Base-by-base conservation (phyloP, 2,797 vertebrate genomes). In the Chloroceryle inda region DNA sequence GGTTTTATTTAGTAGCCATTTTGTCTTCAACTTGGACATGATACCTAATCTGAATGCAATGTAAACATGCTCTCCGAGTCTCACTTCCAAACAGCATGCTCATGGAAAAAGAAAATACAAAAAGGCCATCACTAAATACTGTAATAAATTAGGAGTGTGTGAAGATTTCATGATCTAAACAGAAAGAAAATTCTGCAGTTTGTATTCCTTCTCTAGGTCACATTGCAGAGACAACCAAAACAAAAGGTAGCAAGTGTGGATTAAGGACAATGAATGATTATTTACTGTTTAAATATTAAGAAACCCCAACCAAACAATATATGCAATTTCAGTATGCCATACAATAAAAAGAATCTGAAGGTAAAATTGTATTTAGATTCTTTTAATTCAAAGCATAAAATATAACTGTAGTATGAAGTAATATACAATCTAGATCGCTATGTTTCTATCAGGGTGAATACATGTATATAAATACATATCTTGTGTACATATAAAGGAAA, bases 1-100 rank as follows among this genome's bases (percentile, higher is more conserved):
- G 82, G 67, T 92, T 96, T 97, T 83, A 94, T 84, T 97, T 93
- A 95, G 96, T 96, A 97, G 96, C 97, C 98, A 98, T 98, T 97
- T 96, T 96, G 97, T 97, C 92, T 97, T 96, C 95, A 96, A 96
- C 84, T 94, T 95, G 95, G 82, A 97, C 92, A 88, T 84, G 90
- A 96, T 94, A 96, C 95, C 92, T 96, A 93, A 92, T 88, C 94
- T 92, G 88, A 96, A 95, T 67, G 86, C 85, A 96, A 95, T 89
- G 96, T 97, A 97, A 97, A 97, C 75, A 96, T 62, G 93, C 45
- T 91, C 88, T 80, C 92, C 21, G 40, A 88, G 77, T 79, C 84
- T 94, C 83, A 59, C 55, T 94, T 88, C 85, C 68, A 95, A 88
- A 69, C 47, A 80, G 42, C 69, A 91, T 9, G 0, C 69, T 96